Evolutionary conservation across 2,797 vertebrate genomes (phyloP), one percentile per base, ranked within the genome.

Genomic region (Champsocephalus gunnari): DNA sequence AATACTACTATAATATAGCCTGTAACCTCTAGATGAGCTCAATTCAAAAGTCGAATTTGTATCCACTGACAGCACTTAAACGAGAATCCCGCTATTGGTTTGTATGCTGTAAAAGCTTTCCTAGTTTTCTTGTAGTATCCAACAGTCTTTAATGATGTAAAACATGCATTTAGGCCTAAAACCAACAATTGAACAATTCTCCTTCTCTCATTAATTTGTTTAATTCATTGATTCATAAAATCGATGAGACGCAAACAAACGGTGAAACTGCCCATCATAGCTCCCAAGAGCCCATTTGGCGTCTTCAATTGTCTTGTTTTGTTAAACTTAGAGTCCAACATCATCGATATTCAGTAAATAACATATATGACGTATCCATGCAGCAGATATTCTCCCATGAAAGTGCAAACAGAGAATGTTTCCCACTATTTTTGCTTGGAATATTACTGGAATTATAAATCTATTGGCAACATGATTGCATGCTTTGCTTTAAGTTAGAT

Each of bases 231-330:
- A 38, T 38, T 38, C 34, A 38, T 38, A 38, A 38, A 38, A 41
- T 73, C 13, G n/a, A 6, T 45, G 12, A 66, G 34, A 59, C 9
- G 2, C 12, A 0, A 43, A 41, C 8, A 38, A 17, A 24, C 41
- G 0, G 3, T 0, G 3, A n/a, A 7, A 73, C 1, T 21, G 2
- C 6, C 12, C 7, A 9, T 16, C 16, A 53, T 0, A 9, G 14
- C 28, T 32, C 14, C 1, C 17, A 12, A 13, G 24, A 62, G 9
- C 5, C 4, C 38, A 53, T 1, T 10, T 60, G 2, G 21, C 2
- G 1, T 51, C 62, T 59, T n/a, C 5, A 51, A 19, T 51, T 66
- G 7, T 57, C 1, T 24, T 48, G 57, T 45, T 38, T 71, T 55
- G 43, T 41, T 63, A n/a, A 64, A 50, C 14, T 19, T 43, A 44